phyloP scores from a whole-genome alignment of 2,113 vertebrate species.

The Oryzias melastigma region DNA sequence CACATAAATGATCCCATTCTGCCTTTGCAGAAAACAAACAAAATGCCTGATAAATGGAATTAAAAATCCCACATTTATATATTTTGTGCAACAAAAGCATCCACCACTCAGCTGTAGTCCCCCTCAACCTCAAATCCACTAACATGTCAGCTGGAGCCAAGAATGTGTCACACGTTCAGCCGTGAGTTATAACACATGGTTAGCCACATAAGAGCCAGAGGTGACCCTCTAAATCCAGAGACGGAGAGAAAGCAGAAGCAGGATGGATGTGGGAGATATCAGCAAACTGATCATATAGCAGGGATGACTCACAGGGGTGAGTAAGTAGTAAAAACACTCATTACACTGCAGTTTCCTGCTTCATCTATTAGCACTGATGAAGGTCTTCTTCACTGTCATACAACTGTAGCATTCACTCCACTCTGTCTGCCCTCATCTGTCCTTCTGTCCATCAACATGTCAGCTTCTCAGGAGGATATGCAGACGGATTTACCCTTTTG shows the following conservation, averaged over 20 bases:
- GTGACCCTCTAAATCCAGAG: constrained; percentile 9
- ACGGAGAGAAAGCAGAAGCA: not conserved
- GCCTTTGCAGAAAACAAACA: not conserved
- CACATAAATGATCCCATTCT: not conserved
- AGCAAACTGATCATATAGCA: not conserved
- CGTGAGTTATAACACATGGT: not conserved
- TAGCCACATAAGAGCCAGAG: constrained; percentile 5
- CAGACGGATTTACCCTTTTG: constrained; percentile 3
- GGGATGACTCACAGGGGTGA: not conserved
- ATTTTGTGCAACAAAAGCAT: not conserved
- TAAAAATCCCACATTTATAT: not conserved
- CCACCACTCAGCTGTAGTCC: not conserved
- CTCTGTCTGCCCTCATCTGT: not conserved
- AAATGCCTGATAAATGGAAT: not conserved
- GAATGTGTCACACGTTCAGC: constrained; percentile 1
- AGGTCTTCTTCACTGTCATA: constrained; percentile 22
- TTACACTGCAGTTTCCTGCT: constrained; percentile 19
- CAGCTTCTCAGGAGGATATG: not conserved
- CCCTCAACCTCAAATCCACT: not conserved
- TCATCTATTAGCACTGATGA: constrained; percentile 33
- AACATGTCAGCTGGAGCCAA: not conserved
- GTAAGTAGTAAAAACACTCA: constrained; percentile 27
- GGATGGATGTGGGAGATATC: constrained; percentile 10
- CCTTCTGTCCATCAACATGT: constrained; percentile 2
- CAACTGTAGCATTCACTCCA: not conserved